Base-by-base conservation (phyloP, 2,888 invertebrate genomes). In the Caenorhabditis uteleia region DNA sequence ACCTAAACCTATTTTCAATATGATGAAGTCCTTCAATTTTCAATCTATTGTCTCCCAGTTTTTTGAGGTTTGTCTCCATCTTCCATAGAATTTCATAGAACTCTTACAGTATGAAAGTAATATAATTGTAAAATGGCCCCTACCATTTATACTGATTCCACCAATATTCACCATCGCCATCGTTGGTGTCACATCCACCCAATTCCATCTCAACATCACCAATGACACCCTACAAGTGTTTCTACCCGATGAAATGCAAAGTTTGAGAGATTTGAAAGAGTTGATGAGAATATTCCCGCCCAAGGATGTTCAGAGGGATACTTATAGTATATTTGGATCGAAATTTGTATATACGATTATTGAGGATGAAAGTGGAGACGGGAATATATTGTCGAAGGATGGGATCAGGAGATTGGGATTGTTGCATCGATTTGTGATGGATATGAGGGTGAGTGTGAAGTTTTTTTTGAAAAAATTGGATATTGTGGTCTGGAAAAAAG, bases 191-290 rank as follows among this genome's bases (percentile, higher is more conserved):
- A 67, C 71, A 2, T 51, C 62, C 3, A 38, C 46, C 6, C 60
- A 74, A 38, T 70, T 74, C 29, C 71, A 69, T 39, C 29, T 75
- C 42, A 72, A 74, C 36, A 51, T 69, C 20, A 68, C 69, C 8
- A 75, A 73, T 45, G 74, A 75, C 39, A 74, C 75, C 2, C 46
- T 75, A 20, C 70, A 73, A 60, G 77, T 82, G 43, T 82, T 82
- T 50, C 73, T 82, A 18, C 82, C 82, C n/a, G 82, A 82, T 44
- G 70, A 79, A 29, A 77, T 80, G 70, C 58, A 68, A 39, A 75
- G 80, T 25, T 54, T 82, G 18, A 27, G 56, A 7, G 69, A 82
- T 42, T 54, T 80, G 12, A 69, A 79, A 29, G 65, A 72, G 65
- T 53, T 80, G 27, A 49, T 78, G 40, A 44, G 51, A 33, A 40